These are phyloP conservation scores for Prochilodus magdalenae DNA, from an alignment of 2,113 vertebrate genomes.

Conservation along the genomic window DNA sequence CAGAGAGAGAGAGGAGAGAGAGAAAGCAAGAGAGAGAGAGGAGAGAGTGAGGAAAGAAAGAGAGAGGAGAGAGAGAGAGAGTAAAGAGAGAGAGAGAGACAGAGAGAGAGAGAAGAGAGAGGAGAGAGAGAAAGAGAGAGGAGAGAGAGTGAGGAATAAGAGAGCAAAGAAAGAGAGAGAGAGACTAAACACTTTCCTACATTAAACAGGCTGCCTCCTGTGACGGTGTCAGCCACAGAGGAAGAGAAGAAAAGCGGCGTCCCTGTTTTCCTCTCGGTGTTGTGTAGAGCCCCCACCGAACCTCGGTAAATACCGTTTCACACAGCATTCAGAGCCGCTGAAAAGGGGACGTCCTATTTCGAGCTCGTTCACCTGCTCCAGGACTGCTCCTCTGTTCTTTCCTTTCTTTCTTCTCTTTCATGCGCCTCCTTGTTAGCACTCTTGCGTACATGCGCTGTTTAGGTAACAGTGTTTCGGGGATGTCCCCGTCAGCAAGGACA, in stretches of 20 bases:
- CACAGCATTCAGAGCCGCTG: conserved; percentile 20
- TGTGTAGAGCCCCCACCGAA: conserved; percentile 35
- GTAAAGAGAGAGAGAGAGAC: too few relatives aligned
- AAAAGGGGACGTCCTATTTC: conserved; percentile 44
- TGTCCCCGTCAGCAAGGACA: background rate
- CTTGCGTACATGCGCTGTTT: background rate
- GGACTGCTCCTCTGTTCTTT: conserved; percentile 5
- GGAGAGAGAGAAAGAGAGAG: conserved; percentile 8
- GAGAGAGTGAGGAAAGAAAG: too few relatives aligned
- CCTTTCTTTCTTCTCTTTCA: background rate
- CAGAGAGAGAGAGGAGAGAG: background rate
- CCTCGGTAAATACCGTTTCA: conserved; percentile 44
- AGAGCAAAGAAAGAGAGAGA: conserved; percentile 30
- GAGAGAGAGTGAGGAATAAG: background rate
- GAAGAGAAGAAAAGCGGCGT: conserved; percentile 27
- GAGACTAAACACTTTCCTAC: conserved; percentile 38
- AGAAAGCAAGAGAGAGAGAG: conserved; percentile 11
- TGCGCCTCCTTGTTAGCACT: background rate
- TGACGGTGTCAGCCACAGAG: conserved; percentile 38
- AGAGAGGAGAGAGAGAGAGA: conserved; percentile 24
- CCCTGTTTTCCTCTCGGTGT: conserved; percentile 9
- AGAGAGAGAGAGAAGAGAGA: conserved; percentile 1
- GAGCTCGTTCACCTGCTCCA: conserved; percentile 28
- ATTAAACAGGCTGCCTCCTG: conserved; percentile 47
- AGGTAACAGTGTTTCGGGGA: conserved; percentile 15